phyloP scores from a whole-genome alignment of 2,113 vertebrate species.

The Lophius piscatorius region DNA sequence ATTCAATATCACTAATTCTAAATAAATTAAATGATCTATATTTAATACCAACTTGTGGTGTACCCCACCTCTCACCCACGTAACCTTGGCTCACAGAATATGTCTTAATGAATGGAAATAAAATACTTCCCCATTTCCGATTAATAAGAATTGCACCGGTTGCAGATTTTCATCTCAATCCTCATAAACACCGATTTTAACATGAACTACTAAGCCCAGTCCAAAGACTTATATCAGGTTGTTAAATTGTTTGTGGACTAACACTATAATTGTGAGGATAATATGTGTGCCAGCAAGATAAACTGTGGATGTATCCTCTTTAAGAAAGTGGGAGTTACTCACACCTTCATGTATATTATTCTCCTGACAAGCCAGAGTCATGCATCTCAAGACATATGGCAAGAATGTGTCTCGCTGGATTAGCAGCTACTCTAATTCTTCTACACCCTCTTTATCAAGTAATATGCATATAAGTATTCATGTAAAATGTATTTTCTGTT shows the following conservation, averaged over 20 bases:
- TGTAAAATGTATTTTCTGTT: background rate
- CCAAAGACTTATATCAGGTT: background rate
- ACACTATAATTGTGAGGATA: background rate
- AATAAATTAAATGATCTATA: no score
- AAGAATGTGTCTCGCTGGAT: background rate
- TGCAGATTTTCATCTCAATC: background rate
- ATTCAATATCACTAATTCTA: no score
- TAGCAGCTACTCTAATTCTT: no score
- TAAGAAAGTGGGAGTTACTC: conserved; percentile 1
- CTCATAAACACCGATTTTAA: background rate
- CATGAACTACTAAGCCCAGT: background rate
- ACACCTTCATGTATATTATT: background rate
- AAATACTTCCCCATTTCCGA: background rate
- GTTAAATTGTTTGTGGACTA: no score
- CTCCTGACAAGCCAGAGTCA: background rate
- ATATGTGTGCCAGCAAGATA: conserved; percentile 2
- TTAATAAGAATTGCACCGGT: background rate
- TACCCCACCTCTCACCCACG: no score
- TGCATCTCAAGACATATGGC: background rate
- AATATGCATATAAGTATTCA: background rate
- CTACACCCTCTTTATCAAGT: background rate
- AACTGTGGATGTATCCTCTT: conserved; percentile 12
- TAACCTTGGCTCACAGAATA: no score
- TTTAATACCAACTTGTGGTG: no score
- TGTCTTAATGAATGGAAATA: no score